phyloP scores from a whole-genome alignment of 2,113 vertebrate genomes.

The Psophia crepitans region DNA sequence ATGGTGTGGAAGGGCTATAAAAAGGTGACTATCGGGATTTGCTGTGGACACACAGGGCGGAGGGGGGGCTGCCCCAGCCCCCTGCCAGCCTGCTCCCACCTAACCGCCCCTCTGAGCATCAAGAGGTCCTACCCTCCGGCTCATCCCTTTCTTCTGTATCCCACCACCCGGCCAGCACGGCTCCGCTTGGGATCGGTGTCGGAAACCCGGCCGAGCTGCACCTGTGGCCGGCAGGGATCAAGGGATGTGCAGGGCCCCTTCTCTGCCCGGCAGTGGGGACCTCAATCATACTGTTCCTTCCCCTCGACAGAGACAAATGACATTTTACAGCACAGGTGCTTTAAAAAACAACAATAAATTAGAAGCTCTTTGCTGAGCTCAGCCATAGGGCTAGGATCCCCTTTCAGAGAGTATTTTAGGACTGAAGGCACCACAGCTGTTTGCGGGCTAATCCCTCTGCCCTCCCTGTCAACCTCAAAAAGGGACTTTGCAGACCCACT shows the following conservation, averaged over 20 bases:
- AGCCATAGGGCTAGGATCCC: not conserved
- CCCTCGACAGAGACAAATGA: not conserved
- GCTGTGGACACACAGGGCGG: accelerated
- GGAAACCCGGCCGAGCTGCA: not conserved
- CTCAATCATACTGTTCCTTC: not conserved
- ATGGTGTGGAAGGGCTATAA: not conserved
- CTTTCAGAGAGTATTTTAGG: conserved; percentile 57
- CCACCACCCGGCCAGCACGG: not conserved
- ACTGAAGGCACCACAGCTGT: conserved; percentile 38
- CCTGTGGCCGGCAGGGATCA: not conserved
- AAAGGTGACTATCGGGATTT: not conserved
- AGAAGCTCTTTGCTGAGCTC: not conserved
- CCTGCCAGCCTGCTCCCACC: not conserved
- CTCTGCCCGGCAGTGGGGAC: not conserved
- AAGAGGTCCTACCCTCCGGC: not conserved
- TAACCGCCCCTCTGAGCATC: not conserved
- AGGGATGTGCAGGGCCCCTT: not conserved
- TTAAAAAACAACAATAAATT: not conserved
- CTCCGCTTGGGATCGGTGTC: accelerated
- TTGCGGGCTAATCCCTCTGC: conserved; percentile 31
- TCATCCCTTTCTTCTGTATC: not conserved
- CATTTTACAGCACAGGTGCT: not conserved
- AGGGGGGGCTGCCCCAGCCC: not conserved
- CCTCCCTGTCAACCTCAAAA: not conserved
- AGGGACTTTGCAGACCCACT: not conserved